Evolutionary conservation across 2,888 invertebrate genomes (phyloP), one percentile per base, ranked within the genome.

Genomic region (Pegoplata infirma): DNA sequence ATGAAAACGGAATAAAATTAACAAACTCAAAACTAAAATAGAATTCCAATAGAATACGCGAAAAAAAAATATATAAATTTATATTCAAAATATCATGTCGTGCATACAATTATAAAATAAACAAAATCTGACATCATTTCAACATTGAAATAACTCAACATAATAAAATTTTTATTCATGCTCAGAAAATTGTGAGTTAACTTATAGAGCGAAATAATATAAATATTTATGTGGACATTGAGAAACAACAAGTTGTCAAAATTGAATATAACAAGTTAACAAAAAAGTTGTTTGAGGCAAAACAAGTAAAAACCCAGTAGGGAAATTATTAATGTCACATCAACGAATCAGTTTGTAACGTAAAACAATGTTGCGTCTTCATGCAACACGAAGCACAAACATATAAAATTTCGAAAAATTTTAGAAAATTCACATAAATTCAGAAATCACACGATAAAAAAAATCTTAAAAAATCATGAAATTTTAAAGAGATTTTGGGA

Each of bases 111-210:
- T 28, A 28, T 21, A 55, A 55, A 55, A 55, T 6, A 55, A 19
- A 40, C 36, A 2, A 32, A 55, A 36, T 36, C 55, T 36, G 36
- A 55, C 32, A 36, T 55, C 32, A 55, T 55, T 55, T 19, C 19
- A 36, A 19, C 36, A 40, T 40, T 40, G 36, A 40, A 40, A 40
- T n/a, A n/a, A 40, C 36, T 40, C 36, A 40, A 40, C 25, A 40
- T 40, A 40, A 40, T n/a, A 12, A 40, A 40, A 40, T n/a, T n/a
- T 2, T 40, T 40, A n/a, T 40, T 40, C 5, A n/a, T 40, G n/a
- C 36, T n/a, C 36, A 40, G n/a, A 1, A n/a, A 36, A 36, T 12
- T 14, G n/a, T n/a, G 36, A 40, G n/a, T 40, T n/a, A 4, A 25
- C 6, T 25, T 5, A 6, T 25, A 5, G 25, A 25, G 25, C 6